Evolutionary conservation across 2,113 vertebrate genomes (phyloP), one percentile per base, ranked within the genome.

Genomic region (Trichechus manatus): DNA sequence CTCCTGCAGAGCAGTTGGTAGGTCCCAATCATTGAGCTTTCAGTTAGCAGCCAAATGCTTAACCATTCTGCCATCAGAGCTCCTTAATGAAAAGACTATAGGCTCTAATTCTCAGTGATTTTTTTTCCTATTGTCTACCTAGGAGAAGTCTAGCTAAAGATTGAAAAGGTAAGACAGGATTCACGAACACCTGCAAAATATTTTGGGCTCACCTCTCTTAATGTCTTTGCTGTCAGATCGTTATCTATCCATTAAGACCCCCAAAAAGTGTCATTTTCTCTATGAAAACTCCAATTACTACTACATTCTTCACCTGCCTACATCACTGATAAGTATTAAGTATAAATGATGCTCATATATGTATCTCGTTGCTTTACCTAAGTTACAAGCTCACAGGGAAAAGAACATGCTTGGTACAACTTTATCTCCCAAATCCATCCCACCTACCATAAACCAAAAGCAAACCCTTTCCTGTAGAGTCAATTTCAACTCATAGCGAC

Each of bases 341-440:
- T 9, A 75, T 31, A 61, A 68, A 39, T 77, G 68, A 82, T 50
- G 5, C 9, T 88, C 44, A 94, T 14, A 1, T 66, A 47, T 29
- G 23, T 27, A 78, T 61, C 22, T 70, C 77, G 63, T 13, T 84
- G 47, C 27, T 20, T 75, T 79, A 25, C 29, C 17, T 68, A 63
- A 84, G 15, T 50, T 66, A 85, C 23, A 91, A 63, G 89, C 50
- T 96, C 56, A 84, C 9, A 94, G 20, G 19, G 19, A 95, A 72
- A 1, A 82, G n/a, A 77, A 63, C 29, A 83, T 47, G 7, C 22
- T 78, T 61, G 23, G 11, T 68, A 66, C 9, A 95, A 66, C n/a
- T 81, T 95, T 64, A 66, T 56, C 39, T 29, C 11, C 10, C 29
- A 93, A 6, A 79, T 31, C 22, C 36, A 77, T 64, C 13, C 15